Evolutionary conservation across 1,140 invertebrate species (phyloP), one percentile per base, ranked within the genome.

Genomic region (Nebria ingens): DNA sequence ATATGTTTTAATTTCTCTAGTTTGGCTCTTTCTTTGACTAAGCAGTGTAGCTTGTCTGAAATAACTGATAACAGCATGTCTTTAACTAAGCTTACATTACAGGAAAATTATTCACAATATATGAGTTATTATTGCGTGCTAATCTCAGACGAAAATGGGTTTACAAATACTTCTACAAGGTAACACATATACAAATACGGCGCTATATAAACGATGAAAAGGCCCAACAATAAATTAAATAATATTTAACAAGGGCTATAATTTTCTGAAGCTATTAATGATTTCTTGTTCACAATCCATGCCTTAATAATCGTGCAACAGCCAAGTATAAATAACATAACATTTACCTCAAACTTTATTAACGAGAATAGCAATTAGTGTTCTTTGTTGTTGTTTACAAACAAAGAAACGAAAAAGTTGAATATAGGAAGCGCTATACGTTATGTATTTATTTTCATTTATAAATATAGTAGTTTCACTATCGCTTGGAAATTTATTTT

Each of bases 91-190:
- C 13, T 6, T 6, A 13, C 25, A 29, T 29, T 29, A 6, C 25
- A 6, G 25, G 25, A 29, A 29, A 29, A 29, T n/a, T 13, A 29
- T 45, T 45, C 17, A 45, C 17, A 12, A 45, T 17, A 17, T 45
- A 17, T 17, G 17, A 45, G 17, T 45, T 45, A 45, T 45, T 45
- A 45, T 45, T 45, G 40, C 40, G 40, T 45, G 40, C 17, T 45
- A 45, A 45, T 17, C 40, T 9, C 17, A 17, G 40, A 9, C 17
- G 15, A 17, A 34, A 17, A 6, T 4, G 13, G 25, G 13, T 29
- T 6, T 29, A 4, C 25, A 29, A 29, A 6, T 6, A 13, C 25
- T 6, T 6, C 25, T 29, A n/a, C n/a, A n/a, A n/a, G n/a, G n/a
- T n/a, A n/a, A n/a, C n/a, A n/a, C n/a, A n/a, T n/a, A n/a, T n/a